Evolutionary conservation across 2,797 vertebrate species (phyloP), one percentile per base, ranked within the genome.

Genomic region (Avahi laniger): DNA sequence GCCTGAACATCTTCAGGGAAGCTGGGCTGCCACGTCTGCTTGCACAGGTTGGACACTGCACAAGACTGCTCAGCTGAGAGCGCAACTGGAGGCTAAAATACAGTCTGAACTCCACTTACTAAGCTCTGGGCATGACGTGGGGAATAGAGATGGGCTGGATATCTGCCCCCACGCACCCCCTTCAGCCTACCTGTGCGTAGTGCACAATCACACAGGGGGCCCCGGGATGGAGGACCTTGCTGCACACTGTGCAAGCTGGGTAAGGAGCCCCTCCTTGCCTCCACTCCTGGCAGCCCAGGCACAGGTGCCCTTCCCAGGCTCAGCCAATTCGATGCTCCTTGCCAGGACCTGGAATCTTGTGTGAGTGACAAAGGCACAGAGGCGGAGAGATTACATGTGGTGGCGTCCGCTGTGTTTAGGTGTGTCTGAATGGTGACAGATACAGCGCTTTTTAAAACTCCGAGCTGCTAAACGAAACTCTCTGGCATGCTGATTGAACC

Each of bases 161-260:
- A 67, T 63, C 33, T 61, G 18, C 28, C 20, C 41, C 24, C 4
- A 6, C 0, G 10, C 9, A 2, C 0, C 13, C 14, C 4, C 24
- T 73, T 72, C 22, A 43, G 76, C 12, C 38, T 35, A 20, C 4
- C 11, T 75, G 14, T 22, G 28, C 26, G 4, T 4, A 38, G 75
- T 15, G 18, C 13, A 48, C n/a, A 52, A 4, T 43, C 76, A 22
- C 2, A 5, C 0, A 20, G 2, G 26, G 50, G 33, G 15, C 28
- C 22, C 43, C 3, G 12, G 61, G 26, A 9, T 11, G 75, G n/a
- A 67, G 61, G 35, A n/a, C 13, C 48, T 43, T 2, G 1, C 20
- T 80, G 72, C 20, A 4, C 48, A 14, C 12, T 13, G 22, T 11
- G 28, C 57, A 70, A 46, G 24, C 9, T 20, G 15, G 52, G 22